Base-by-base conservation (phyloP, 2,888 invertebrate genomes). In the Netelia inedita region DNA sequence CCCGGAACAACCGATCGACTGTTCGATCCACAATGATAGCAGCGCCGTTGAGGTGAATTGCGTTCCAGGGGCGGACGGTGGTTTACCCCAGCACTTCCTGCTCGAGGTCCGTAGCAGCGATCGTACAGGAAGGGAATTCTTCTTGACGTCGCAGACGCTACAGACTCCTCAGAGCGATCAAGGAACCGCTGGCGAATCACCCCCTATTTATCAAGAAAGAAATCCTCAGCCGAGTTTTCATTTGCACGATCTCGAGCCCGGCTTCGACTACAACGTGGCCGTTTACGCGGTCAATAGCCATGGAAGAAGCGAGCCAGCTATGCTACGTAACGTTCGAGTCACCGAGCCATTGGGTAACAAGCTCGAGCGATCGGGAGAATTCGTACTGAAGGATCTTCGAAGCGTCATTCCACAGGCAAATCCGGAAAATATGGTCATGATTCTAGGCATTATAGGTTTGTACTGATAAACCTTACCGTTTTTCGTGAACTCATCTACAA, bases 231-330 rank as follows among this genome's bases (percentile, higher is more conserved):
- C 97, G 0, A 95, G 95, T 88, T 97, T 97, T 90, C 95, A 96
- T 66, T 94, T 97, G 80, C 96, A 96, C 91, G 96, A 96, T 87
- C 94, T 98, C 82, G 95, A 96, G 81, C 96, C 97, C 19, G 97
- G 97, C 73, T 95, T 96, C 88, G 95, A 96, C 91, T 98, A 98
- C 94, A 96, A 97, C 91, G 95, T 98, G 87, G 95, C 96, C 86
- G 96, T 98, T 43, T 98, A 97, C 92, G 97, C 98, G 21, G 96
- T 97, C 88, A 98, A 98, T 89, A 96, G 97, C 8, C 96, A 96
- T 91, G 98, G 98, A 82, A 95, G 96, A 87, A 97, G 97, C 86
- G 94, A 95, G 79, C 96, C 97, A 1, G 96, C 97, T 79, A 95
- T 97, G 79, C 95, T 97, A 92, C 96, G 96, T 82, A 96, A 96